Evolutionary conservation across 2,888 invertebrate species (phyloP).

Genomic region (Synanthedon andrenaeformis): DNA sequence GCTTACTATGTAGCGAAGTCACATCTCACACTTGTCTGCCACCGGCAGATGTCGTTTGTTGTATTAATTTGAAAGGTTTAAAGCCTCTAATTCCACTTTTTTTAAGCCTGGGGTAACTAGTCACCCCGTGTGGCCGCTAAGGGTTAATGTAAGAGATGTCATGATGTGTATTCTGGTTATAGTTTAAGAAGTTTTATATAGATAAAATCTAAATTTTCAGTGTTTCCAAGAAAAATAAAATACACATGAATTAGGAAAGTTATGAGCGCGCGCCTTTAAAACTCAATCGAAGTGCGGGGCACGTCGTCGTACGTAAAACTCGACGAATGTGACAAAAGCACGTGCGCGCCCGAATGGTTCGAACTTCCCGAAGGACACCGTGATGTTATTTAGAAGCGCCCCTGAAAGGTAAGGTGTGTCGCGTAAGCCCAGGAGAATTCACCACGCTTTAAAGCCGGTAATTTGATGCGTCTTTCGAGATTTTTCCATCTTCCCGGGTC

Average conservation of each 20-base stretch:
- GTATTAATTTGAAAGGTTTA: too few species aligned
- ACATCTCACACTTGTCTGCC: too few species aligned
- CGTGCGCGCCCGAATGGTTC: constrained; percentile 55
- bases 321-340: constrained; percentile 64
- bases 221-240: constrained; percentile 24
- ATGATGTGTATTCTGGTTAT: too few species aligned
- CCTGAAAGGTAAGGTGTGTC: constrained; percentile 66
- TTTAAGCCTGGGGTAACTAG: too few species aligned
- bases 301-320: constrained; percentile 59
- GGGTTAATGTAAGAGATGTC: too few species aligned
- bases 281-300: constrained; percentile 58
- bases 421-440: constrained; percentile 53
- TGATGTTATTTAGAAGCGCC: constrained; percentile 57
- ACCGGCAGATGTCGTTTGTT: too few species aligned
- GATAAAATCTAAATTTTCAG: constrained; percentile 5
- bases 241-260: constrained; percentile 48
- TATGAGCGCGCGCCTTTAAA: constrained; percentile 41
- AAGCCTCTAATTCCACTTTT: too few species aligned
- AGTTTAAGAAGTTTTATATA: neutral
- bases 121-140: too few species aligned
- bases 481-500: constrained; percentile 63
- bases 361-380: constrained; percentile 64
- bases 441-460: constrained; percentile 65
- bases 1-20: too few species aligned
- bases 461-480: constrained; percentile 67